phyloP scores from a whole-genome alignment of 2,113 vertebrate genomes.

The Sus scrofa region T2T-Sscrofa CM000823.6:45750001-45750500 shows the following conservation, averaged over 20 bases:
- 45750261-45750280: too few relatives aligned
- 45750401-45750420: too few relatives aligned
- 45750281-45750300: too few relatives aligned
- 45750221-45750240: too few relatives aligned
- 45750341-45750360: too few relatives aligned
- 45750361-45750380: too few relatives aligned
- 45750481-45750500: constrained; percentile 27
- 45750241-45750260: too few relatives aligned
- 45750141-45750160: background rate
- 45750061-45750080: background rate
- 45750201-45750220: too few relatives aligned
- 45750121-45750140: background rate
- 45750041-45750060: background rate
- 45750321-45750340: too few relatives aligned
- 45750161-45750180: background rate
- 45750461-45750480: background rate
- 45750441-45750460: background rate
- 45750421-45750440: background rate
- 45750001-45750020: constrained; percentile 34
- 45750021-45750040: background rate
- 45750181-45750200: too few relatives aligned
- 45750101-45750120: background rate
- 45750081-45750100: background rate
- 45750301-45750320: too few relatives aligned
- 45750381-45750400: too few relatives aligned